Conservation (phyloP, 2,888 invertebrate genomes). For the Morinoia aosen region DNA sequence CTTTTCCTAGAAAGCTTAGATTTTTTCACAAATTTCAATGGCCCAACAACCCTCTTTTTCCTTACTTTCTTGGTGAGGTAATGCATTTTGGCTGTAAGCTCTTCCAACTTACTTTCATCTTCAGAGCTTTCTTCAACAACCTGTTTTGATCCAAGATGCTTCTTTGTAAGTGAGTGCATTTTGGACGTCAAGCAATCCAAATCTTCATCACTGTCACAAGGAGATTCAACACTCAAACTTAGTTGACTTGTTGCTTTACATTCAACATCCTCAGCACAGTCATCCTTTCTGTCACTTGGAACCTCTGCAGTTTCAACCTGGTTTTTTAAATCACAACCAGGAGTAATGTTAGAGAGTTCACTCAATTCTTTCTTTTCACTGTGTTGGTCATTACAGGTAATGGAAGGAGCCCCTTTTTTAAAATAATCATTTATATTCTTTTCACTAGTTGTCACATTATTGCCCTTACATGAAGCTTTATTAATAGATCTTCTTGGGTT, state of each 20-base stretch:
- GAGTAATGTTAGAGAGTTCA: not conserved
- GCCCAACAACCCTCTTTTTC: not conserved
- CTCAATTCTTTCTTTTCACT: not conserved
- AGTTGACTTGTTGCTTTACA: not conserved
- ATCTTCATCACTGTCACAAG: not conserved
- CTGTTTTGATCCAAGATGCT: not conserved
- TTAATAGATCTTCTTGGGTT: not conserved
- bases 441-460: not conserved
- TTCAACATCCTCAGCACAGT: not conserved
- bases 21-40: not conserved
- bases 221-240: not conserved
- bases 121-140: not conserved
- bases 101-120: not conserved
- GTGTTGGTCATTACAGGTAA: not conserved
- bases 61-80: not conserved
- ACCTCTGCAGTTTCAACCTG: no score
- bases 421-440: not conserved
- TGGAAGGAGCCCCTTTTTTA: not conserved
- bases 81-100: constrained; percentile 8
- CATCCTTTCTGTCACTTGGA: not conserved
- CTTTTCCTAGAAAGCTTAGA: not conserved
- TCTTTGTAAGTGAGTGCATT: constrained; percentile 32
- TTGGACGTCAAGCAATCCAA: not conserved
- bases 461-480: not conserved
- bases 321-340: not conserved